These are phyloP conservation scores for Pristionchus japonicus DNA, from an alignment of 2,888 invertebrate species.

Conservation along the genomic window DNA sequence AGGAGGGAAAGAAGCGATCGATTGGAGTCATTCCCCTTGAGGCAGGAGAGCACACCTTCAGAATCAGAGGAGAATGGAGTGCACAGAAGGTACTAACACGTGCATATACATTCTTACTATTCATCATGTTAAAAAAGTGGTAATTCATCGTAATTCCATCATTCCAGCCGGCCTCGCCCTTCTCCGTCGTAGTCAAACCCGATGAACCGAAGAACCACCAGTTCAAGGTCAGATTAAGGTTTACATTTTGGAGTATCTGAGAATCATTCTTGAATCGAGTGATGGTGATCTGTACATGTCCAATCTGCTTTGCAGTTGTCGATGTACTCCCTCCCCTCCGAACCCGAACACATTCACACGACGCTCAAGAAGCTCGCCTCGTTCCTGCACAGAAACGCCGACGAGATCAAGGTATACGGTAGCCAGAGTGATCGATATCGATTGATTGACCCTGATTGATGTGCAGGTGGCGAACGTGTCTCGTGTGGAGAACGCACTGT, in stretches of 20 bases:
- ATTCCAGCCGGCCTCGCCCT: slow-evolving; percentile 56
- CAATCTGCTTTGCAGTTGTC: slow-evolving; percentile 54
- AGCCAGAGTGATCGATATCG: neutral
- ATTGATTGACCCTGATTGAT: neutral
- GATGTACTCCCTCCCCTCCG: slow-evolving; percentile 49
- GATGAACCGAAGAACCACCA: slow-evolving; percentile 51
- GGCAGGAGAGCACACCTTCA: neutral
- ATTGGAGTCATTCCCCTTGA: neutral
- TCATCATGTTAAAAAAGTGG: neutral
- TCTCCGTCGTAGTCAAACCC: slow-evolving; percentile 52
- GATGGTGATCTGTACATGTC: too few relatives aligned
- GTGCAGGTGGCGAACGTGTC: slow-evolving; percentile 1
- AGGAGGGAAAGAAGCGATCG: neutral
- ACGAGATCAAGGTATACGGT: slow-evolving; percentile 50
- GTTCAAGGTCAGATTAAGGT: slow-evolving; percentile 45
- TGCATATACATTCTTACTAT: too few relatives aligned
- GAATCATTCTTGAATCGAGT: neutral
- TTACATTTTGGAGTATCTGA: neutral
- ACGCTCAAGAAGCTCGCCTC: slow-evolving; percentile 49
- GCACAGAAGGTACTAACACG: too few relatives aligned
- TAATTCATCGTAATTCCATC: neutral
- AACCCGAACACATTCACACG: slow-evolving; percentile 52
- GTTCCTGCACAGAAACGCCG: slow-evolving; percentile 27
- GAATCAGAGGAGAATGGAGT: neutral
- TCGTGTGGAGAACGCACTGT: neutral